Evolutionary conservation across 2,888 invertebrate species (phyloP), one percentile per base, ranked within the genome.

Genomic region (Drosophila flavopinicola): DNA sequence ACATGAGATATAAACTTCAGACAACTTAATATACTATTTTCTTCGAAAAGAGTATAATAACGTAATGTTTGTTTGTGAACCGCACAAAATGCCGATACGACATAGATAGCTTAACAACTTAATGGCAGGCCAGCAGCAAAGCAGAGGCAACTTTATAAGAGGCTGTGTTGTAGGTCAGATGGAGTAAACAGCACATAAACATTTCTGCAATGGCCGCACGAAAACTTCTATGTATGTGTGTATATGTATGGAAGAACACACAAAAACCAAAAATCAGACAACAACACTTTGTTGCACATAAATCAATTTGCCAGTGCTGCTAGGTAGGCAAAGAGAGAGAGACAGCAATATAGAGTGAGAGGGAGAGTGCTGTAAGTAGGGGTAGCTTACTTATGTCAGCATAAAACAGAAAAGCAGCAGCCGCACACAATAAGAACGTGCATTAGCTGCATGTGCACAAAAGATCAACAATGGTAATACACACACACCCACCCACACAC

Each of bases 21-120:
- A n/a, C n/a, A n/a, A n/a, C n/a, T n/a, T n/a, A n/a, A n/a, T n/a
- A n/a, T n/a, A n/a, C n/a, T n/a, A n/a, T n/a, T n/a, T n/a, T n/a
- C n/a, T n/a, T n/a, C n/a, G n/a, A n/a, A n/a, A n/a, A n/a, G n/a
- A n/a, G n/a, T n/a, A n/a, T n/a, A n/a, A 82, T 85, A 78, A 87
- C 75, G 75, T 82, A 74, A 87, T 83, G 85, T 74, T 83, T 80
- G 82, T 47, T 75, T 44, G 56, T 24, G 25, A 56, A 63, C 84
- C 79, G 61, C 84, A 83, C 66, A 48, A 64, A 79, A 68, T 85
- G 73, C 70, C 83, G 66, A 87, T 83, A 75, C 66, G 52, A 66
- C 87, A 69, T 53, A 75, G 83, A 86, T 82, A 87, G 82, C 85
- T 83, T 87, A 85, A 83, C 83, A 87, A 87, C 87, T 83, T 83